Evolutionary conservation across 2,113 vertebrate species (phyloP), one percentile per base, ranked within the genome.

Genomic region (Archocentrus centrarchus): DNA sequence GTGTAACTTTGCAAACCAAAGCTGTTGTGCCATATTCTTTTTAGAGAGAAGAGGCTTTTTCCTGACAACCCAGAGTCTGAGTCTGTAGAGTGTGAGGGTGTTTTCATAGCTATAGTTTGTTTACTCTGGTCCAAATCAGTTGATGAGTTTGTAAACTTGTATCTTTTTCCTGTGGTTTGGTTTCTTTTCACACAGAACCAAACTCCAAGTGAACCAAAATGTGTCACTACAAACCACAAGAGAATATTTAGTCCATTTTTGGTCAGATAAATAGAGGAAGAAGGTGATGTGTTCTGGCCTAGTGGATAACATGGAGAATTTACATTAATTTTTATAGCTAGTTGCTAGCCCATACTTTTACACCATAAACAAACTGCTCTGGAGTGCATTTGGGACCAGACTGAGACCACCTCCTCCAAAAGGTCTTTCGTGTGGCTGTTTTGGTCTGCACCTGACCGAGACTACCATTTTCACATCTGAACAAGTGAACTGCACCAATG

Each of bases 81-180:
- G 39, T 17, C 41, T 66, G 39, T 47, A 68, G 10, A 41, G 63
- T 68, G 22, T 27, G 22, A 11, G 39, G 0, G 39, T n/a, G 24
- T 66, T 66, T 66, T 66, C n/a, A 66, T 14, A 44, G 13, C 2
- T 5, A 66, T 24, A 15, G n/a, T 44, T 44, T 44, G 39, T 66
- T 66, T 66, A 66, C 63, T 66, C 63, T 66, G 63, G 44, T 44
- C 63, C 63, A 44, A 24, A 66, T 66, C 39, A 66, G 35, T 22
- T 64, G 35, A 64, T 64, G 4, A 44, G n/a, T 44, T 66, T 13
- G n/a, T 44, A 27, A 66, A 44, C 39, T 10, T 66, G 63, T 66
- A 17, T 13, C 9, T 44, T 66, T 66, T 66, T 24, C 14, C n/a
- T 10, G n/a, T 44, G n/a, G 24, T 66, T 44, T 66, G 39, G 39